Evolutionary conservation across 1,140 invertebrate genomes (phyloP).

Genomic region (Philaenus spumarius): DNA sequence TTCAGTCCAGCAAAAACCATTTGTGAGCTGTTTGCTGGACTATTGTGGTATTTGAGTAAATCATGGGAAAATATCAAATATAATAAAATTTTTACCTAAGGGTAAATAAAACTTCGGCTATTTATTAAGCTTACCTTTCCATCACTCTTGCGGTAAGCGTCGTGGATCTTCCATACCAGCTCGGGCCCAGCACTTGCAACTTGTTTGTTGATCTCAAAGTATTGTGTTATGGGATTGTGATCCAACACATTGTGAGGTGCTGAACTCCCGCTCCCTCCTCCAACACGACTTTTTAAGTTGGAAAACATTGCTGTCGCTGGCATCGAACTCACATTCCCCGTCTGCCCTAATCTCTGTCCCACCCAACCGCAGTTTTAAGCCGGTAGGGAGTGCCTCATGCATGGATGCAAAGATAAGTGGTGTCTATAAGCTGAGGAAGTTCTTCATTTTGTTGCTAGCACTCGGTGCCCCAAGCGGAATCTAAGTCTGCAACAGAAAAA

Average conservation of each 20-base stretch:
- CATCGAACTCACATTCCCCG: conserved; percentile 28
- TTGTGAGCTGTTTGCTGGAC: no score
- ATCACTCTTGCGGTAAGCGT: conserved; percentile 81
- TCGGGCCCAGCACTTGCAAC: conserved; percentile 84
- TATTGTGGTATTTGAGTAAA: no score
- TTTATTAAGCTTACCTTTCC: conserved; percentile 74
- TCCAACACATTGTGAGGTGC: conserved; percentile 54
- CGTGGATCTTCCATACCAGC: conserved; percentile 87
- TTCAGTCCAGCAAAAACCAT: no score
- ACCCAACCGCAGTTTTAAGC: neutral
- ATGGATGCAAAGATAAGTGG: no score
- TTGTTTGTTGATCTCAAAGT: conserved; percentile 84
- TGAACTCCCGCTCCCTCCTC: conserved; percentile 41
- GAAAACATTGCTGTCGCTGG: conserved; percentile 57
- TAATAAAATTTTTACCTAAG: no score
- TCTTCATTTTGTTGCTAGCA: no score
- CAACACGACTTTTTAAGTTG: conserved; percentile 60
- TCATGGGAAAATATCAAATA: no score
- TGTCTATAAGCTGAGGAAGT: no score
- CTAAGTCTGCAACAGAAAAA: no score
- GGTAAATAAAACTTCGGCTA: no score
- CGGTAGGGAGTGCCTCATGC: no score
- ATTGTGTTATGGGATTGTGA: conserved; percentile 79
- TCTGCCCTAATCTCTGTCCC: neutral
- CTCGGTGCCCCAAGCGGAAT: no score